Evolutionary conservation across 1,140 invertebrate species (phyloP).

Genomic region (Apis florea): DNA sequence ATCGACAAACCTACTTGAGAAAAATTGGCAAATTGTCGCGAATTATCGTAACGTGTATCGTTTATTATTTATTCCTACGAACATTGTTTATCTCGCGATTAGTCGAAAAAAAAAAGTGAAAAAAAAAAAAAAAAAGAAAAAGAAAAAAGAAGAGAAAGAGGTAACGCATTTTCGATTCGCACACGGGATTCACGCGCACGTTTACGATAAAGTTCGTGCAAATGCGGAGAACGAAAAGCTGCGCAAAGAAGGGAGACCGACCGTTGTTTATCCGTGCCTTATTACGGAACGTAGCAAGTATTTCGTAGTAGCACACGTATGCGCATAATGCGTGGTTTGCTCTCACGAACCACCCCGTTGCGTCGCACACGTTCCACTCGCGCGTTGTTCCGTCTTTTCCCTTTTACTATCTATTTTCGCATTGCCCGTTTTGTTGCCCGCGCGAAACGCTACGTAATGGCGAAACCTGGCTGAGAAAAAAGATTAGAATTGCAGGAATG

Average conservation of each 20-base stretch:
- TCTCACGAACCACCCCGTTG: neutral
- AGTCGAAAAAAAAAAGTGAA: neutral
- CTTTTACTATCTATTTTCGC: neutral
- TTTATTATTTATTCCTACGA: neutral
- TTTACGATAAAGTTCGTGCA: neutral
- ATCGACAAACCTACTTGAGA: slow-evolving; percentile 65
- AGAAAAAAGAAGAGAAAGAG: neutral
- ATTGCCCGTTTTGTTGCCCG: slow-evolving; percentile 23
- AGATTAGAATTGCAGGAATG: slow-evolving; percentile 13
- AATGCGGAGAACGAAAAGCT: slow-evolving; percentile 18
- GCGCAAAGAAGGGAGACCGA: slow-evolving; percentile 29
- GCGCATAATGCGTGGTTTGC: neutral
- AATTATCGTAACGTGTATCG: slow-evolving; percentile 37
- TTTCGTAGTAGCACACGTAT: slow-evolving; percentile 12
- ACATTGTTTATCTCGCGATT: neutral
- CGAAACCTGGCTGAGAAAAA: slow-evolving; percentile 45
- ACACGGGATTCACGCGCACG: neutral
- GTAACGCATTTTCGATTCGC: neutral
- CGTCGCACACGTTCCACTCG: neutral
- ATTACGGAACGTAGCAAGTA: slow-evolving; percentile 36
- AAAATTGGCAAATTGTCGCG: slow-evolving; percentile 69
- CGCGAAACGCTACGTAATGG: slow-evolving; percentile 55
- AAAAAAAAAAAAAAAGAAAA: neutral
- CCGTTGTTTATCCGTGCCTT: slow-evolving; percentile 49
- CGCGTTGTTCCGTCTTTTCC: neutral